phyloP scores from a whole-genome alignment of 2,113 vertebrate species.

The Narcine bancroftii region DNA sequence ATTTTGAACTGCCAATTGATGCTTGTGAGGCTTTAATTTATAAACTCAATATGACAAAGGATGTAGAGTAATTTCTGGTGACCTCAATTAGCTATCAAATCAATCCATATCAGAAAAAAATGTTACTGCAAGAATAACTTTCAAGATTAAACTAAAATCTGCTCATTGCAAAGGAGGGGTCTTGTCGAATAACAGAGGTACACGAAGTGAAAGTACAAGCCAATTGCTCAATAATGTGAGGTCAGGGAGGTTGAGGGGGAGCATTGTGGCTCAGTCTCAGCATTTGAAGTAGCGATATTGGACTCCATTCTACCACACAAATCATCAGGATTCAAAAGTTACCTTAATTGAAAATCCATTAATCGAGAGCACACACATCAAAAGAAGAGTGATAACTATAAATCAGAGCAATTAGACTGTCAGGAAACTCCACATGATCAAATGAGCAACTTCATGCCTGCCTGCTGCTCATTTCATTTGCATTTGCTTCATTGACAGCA shows the following conservation, averaged over 20 bases:
- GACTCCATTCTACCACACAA: slow-evolving; percentile 45
- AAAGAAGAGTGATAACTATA: slow-evolving; percentile 62
- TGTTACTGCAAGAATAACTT: neutral
- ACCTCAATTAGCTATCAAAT: neutral
- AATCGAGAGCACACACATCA: slow-evolving; percentile 57
- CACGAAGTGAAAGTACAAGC: neutral
- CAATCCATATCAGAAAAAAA: neutral
- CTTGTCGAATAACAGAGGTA: neutral
- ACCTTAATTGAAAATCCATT: slow-evolving; percentile 53
- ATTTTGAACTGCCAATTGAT: neutral
- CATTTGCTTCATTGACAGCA: slow-evolving; percentile 30
- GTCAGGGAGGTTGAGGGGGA: neutral
- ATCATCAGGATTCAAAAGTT: slow-evolving; percentile 51
- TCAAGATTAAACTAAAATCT: neutral
- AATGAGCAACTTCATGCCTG: slow-evolving; percentile 51
- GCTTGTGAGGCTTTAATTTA: neutral
- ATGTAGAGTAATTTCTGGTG: neutral
- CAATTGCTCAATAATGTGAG: neutral
- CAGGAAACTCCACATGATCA: slow-evolving; percentile 56
- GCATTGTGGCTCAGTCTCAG: neutral
- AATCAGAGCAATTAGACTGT: slow-evolving; percentile 68
- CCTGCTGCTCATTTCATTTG: slow-evolving; percentile 58
- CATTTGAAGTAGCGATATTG: slow-evolving; percentile 41
- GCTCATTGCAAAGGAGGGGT: neutral
- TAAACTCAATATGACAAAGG: neutral